Evolutionary conservation across 2,888 invertebrate genomes (phyloP).

Genomic region (Amiota minor): DNA sequence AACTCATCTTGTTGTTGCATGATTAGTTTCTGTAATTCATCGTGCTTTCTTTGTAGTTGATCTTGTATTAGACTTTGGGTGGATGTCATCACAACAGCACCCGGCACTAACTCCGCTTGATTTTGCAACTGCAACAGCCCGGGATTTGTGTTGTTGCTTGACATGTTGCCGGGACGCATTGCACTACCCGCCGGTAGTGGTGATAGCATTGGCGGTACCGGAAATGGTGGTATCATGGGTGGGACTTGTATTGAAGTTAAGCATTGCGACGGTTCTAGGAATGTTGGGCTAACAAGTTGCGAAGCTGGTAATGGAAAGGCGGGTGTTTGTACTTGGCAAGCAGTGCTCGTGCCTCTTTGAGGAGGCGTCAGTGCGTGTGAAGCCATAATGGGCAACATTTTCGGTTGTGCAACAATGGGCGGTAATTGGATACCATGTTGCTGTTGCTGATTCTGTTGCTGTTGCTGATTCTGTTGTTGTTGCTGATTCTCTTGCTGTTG

Average conservation of each 20-base stretch:
- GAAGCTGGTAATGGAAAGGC: constrained; percentile 74
- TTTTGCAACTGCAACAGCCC: constrained; percentile 39
- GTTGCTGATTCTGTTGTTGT: constrained; percentile 49
- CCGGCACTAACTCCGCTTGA: constrained; percentile 63
- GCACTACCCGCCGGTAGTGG: constrained; percentile 58
- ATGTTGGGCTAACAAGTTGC: constrained; percentile 67
- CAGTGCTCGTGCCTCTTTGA: constrained; percentile 60
- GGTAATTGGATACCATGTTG: constrained; percentile 42
- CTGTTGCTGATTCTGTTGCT: constrained; percentile 60
- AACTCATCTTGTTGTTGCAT: constrained; percentile 90
- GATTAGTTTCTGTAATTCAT: constrained; percentile 88
- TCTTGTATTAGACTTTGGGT: constrained; percentile 79
- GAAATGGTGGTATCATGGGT: constrained; percentile 75
- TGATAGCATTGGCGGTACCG: constrained; percentile 73
- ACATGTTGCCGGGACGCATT: neutral
- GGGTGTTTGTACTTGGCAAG: constrained; percentile 75
- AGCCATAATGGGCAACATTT: constrained; percentile 58
- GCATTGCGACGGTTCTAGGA: constrained; percentile 75
- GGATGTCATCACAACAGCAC: constrained; percentile 75
- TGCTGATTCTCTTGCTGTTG: constrained; percentile 52
- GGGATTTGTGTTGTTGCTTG: neutral
- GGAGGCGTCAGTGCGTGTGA: constrained; percentile 53
- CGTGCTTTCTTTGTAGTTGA: constrained; percentile 87
- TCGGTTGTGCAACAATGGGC: constrained; percentile 42
- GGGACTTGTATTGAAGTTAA: constrained; percentile 77